Evolutionary conservation across 1,140 invertebrate species (phyloP), one percentile per base, ranked within the genome.

Genomic region (Sycobia sp.): DNA sequence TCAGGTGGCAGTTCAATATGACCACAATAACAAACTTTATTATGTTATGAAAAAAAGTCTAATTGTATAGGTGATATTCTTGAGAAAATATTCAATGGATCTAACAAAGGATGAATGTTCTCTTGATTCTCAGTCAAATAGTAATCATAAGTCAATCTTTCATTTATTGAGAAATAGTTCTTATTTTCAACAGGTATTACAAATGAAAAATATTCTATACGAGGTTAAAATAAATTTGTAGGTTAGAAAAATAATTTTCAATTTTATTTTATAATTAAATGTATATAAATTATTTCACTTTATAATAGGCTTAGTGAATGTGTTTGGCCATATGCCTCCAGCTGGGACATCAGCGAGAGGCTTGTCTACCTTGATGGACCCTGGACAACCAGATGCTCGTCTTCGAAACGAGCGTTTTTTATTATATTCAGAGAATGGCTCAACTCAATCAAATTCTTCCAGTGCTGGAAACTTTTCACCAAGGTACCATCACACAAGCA

Each of bases 311-410:
- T 53, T 14, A 67, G 51, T 55, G 67, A 66, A 68, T 72, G 71
- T 69, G 66, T 76, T 59, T 51, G 71, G 71, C 76, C 78, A 76
- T 80, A 82, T 82, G 80, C 79, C 80, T 71, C 80, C 79, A 74
- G 80, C 77, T 78, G 80, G 76, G 76, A 68, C 77, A 72, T 80
- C 77, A 77, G 77, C 78, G 49, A 79, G 74, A 80, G 78, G 78
- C 72, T 80, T 80, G 74, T 79, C 76, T 78, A 79, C 70, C 73
- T 81, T 82, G 75, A 82, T 82, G 80, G 78, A 82, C 77, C 78
- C 79, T 79, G 78, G 80, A 80, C 78, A 81, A 76, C 78, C 77
- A 44, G 78, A 82, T 73, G 78, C 80, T 81, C 80, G 79, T 80
- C 77, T 80, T 80, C 79, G 77, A 73, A 80, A 73, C 77, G 78